Percentiles rank a stretch among this genome's conserved stretches.
Conservation (phyloP, 2,888 invertebrate species). For the Harpalus rubripes region DNA sequence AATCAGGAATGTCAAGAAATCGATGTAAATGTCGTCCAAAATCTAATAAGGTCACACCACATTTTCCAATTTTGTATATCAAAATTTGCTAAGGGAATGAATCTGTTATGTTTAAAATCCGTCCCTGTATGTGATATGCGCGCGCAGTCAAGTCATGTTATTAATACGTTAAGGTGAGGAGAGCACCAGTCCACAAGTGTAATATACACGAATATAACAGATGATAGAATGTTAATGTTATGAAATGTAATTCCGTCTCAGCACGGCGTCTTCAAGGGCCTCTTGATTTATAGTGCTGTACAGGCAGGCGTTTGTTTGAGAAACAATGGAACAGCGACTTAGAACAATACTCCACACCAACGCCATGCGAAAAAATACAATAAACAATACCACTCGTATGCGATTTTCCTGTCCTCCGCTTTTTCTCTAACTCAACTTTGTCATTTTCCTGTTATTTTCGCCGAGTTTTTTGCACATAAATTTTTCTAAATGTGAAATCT, state of each 20-base stretch:
- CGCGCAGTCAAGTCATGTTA: conserved; percentile 33
- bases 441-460: conserved; percentile 25
- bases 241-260: conserved; percentile 63
- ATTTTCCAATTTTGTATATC: no score
- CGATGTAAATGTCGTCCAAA: no score
- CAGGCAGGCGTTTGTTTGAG: conserved; percentile 45
- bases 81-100: background rate
- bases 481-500: conserved; percentile 15
- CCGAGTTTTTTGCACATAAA: background rate
- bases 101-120: background rate
- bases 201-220: conserved; percentile 59
- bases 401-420: conserved; percentile 25
- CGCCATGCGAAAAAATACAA: conserved; percentile 55
- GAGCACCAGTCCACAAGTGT: conserved; percentile 60
- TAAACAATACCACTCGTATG: conserved; percentile 50
- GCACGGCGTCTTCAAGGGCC: conserved; percentile 51
- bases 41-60: no score
- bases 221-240: conserved; percentile 65
- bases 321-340: conserved; percentile 53
- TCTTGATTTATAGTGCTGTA: conserved; percentile 53
- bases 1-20: no score
- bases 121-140: background rate
- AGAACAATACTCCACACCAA: conserved; percentile 51
- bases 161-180: conserved; percentile 60
- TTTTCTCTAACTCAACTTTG: conserved; percentile 14